A percentile compares a stretch with the other conserved stretches of the same genome.
Conservation (phyloP, 2,888 invertebrate genomes). For the Chesias legatella region DNA sequence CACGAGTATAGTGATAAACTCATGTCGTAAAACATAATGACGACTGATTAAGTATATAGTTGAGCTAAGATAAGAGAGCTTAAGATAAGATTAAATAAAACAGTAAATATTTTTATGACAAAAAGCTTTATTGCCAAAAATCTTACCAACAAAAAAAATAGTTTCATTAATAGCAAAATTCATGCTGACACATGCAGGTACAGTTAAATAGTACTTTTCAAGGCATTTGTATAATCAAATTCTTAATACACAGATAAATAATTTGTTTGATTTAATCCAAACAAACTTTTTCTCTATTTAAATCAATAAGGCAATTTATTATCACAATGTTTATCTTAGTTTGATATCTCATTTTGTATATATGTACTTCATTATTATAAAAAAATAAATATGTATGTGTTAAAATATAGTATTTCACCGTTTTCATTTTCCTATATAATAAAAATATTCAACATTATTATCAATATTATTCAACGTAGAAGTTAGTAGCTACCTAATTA, state of each 20-base stretch:
- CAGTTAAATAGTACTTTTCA: constrained; percentile 7
- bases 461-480: constrained; percentile 22
- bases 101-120: constrained; percentile 36
- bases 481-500: constrained; percentile 14
- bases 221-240: constrained; percentile 6
- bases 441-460: no score
- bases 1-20: no score
- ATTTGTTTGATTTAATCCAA: constrained; percentile 5
- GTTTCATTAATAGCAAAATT: constrained; percentile 54
- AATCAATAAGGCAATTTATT: constrained; percentile 58
- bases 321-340: constrained; percentile 56
- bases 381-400: no score
- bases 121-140: constrained; percentile 50
- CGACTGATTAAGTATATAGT: no score
- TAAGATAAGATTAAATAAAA: constrained; percentile 5
- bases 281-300: constrained; percentile 29
- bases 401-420: no score
- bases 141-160: constrained; percentile 47
- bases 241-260: not conserved
- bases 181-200: constrained; percentile 41
- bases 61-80: no score
- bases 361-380: no score
- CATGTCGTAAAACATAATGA: no score
- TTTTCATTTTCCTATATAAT: no score
- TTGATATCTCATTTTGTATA: not conserved